phyloP scores from a whole-genome alignment of 1,140 invertebrate species.

The Drosophila sechellia region DNA sequence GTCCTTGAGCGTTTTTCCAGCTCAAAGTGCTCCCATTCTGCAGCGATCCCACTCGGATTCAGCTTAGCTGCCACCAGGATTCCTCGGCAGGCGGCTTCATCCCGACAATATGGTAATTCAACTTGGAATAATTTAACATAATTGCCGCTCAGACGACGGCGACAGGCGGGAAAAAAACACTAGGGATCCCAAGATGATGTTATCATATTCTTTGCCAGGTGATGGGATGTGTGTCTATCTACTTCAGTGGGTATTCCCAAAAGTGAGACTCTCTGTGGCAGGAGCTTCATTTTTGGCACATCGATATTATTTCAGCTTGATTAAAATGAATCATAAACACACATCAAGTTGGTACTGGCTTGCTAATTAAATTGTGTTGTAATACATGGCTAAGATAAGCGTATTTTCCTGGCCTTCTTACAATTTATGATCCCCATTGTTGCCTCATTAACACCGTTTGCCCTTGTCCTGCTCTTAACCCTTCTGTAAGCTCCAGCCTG shows the following conservation, averaged over 20 bases:
- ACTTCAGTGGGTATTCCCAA: background rate
- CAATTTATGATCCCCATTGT: background rate
- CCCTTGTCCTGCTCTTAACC: slow-evolving; percentile 41
- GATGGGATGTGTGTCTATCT: background rate
- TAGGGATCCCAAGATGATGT: slow-evolving; percentile 9
- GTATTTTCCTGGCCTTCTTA: background rate
- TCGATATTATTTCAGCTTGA: background rate
- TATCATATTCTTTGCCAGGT: slow-evolving; percentile 16
- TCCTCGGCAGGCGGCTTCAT: slow-evolving; percentile 27
- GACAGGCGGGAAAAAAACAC: slow-evolving; percentile 13
- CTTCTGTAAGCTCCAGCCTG: slow-evolving; percentile 16
- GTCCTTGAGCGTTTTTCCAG: slow-evolving; percentile 32
- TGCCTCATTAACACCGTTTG: slow-evolving; percentile 29
- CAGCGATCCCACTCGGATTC: slow-evolving; percentile 28
- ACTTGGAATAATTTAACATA: slow-evolving; percentile 67
- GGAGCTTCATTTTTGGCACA: too few relatives aligned
- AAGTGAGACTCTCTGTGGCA: too few relatives aligned
- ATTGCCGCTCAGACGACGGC: slow-evolving; percentile 59
- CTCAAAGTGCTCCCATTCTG: slow-evolving; percentile 29
- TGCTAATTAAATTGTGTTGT: too few relatives aligned
- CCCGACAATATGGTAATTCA: slow-evolving; percentile 77
- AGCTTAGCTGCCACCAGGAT: background rate
- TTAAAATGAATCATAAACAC: too few relatives aligned
- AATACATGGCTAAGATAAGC: background rate
- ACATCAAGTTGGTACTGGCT: too few relatives aligned